Base-by-base conservation (phyloP, 2,797 vertebrate genomes). In the Buphagus erythrorhynchus region DNA sequence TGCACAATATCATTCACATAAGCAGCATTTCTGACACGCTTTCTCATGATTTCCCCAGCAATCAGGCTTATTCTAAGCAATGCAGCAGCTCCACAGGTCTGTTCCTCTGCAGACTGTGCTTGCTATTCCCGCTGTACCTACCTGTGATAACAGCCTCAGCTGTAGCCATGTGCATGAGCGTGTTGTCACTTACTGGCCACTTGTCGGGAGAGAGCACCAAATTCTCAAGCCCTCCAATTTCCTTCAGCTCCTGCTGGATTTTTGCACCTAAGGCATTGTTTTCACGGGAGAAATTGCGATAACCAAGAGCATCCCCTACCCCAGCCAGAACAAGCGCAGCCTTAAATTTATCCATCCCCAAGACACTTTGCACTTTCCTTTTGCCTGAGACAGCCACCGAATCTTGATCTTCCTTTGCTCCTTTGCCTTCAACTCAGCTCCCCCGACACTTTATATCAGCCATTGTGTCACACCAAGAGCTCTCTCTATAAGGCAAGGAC, bases 111-210 rank as follows among this genome's bases (percentile, higher is more conserved):
- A 68, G 54, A 21, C n/a, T 46, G 68, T 1, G 2, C 24, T 54
- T 0, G 1, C 68, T 25, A 13, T 38, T 52, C 84, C 42, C 2
- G 0, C 16, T 0, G 52, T 86, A 95, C 84, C 96, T 98, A 99
- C 99, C 99, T 98, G 99, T 99, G 95, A 99, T 93, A 43, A 99
- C 98, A 63, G 99, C 99, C 96, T 99, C 98, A 5, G 99, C 99
- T 4, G 99, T 99, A 66, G 99, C 99, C 98, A 99, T 98, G 97
- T 99, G 99, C 99, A 99, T 99, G 97, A 99, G 62, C 6, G 98
- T 98, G 84, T 99, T 99, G 96, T 99, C 99, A 65, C 99, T 99
- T 83, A 99, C 97, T 5, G 99, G 99, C 99, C 99, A 99, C 94
- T 98, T 98, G 59, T 99, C 99, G 0, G 98, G 96, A 16, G 99